Evolutionary conservation across 2,888 invertebrate genomes (phyloP), one percentile per base, ranked within the genome.

Genomic region (Tachina fera): DNA sequence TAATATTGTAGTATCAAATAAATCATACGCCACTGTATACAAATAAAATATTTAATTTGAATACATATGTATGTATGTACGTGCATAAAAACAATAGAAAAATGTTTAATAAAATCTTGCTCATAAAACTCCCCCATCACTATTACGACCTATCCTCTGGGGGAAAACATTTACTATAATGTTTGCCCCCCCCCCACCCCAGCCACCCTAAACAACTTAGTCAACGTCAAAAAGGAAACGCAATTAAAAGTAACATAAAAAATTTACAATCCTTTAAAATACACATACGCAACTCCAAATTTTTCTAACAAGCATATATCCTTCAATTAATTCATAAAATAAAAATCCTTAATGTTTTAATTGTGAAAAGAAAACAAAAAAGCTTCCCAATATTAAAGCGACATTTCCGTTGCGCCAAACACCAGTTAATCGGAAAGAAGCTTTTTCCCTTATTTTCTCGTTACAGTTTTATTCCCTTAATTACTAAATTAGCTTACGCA

Each of bases 321-420:
- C 70, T 82, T 63, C 82, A 82, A 61, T 82, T 82, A 82, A 70
- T 76, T 76, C 63, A 63, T 63, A 56, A 60, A 72, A 58, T 49
- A 81, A 74, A 68, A 75, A 39, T 58, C 58, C 65, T 77, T 71
- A 51, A 71, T 65, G 43, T 77, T 83, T 76, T 65, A 71, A 71
- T 65, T 71, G 56, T 13, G 41, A 1, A 31, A 31, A 6, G 31
- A 31, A 31, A 31, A 31, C 5, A 43, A 56, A 39, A 63, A 63
- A 67, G 19, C 56, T 63, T 22, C 13, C 8, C 13, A 71, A 63
- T 22, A 67, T 16, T 31, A 51, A 13, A 9, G 10, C n/a, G 41
- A 67, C 74, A 74, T 80, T 74, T 72, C 63, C 71, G 39, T 72
- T 72, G 6, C n/a, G 53, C 31, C 65, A 74, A 80, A 74, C 72